phyloP scores from a whole-genome alignment of 2,888 invertebrate genomes.

The Pseudanteris insignis region DNA sequence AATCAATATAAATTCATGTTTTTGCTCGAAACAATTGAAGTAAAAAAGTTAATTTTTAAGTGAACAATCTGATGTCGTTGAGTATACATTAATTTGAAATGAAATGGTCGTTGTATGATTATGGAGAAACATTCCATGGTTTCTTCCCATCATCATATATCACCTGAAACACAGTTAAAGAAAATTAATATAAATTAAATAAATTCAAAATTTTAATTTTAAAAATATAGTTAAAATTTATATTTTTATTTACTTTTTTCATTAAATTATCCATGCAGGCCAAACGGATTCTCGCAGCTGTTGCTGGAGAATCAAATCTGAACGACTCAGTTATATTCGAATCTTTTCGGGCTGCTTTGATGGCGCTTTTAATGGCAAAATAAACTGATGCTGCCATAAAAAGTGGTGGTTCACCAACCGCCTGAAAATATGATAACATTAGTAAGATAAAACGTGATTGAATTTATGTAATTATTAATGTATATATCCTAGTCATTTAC shows the following conservation, averaged over 20 bases:
- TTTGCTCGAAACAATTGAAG: too few relatives aligned
- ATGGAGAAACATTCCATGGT: constrained; percentile 46
- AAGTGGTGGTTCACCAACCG: constrained; percentile 94
- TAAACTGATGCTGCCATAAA: constrained; percentile 86
- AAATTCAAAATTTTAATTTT: neutral
- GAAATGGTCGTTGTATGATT: too few relatives aligned
- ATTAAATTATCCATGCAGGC: constrained; percentile 88
- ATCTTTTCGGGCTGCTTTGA: constrained; percentile 80
- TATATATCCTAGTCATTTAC: constrained; percentile 69
- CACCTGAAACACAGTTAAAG: constrained; percentile 27
- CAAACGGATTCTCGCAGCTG: constrained; percentile 89
- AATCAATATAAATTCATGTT: too few relatives aligned
- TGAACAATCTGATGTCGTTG: neutral
- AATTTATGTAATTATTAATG: neutral
- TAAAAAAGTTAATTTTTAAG: too few relatives aligned
- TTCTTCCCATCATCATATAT: constrained; percentile 43
- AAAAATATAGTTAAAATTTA: neutral
- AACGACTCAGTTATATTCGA: constrained; percentile 73
- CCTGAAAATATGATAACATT: constrained; percentile 69
- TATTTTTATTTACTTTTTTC: constrained; percentile 70
- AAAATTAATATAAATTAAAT: constrained; percentile 2
- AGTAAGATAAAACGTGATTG: neutral
- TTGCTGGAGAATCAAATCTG: constrained; percentile 83
- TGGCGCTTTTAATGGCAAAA: constrained; percentile 90
- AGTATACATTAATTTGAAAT: neutral